Base-by-base conservation (phyloP, 1,140 invertebrate species). In the Drosophila ogumai region DNA sequence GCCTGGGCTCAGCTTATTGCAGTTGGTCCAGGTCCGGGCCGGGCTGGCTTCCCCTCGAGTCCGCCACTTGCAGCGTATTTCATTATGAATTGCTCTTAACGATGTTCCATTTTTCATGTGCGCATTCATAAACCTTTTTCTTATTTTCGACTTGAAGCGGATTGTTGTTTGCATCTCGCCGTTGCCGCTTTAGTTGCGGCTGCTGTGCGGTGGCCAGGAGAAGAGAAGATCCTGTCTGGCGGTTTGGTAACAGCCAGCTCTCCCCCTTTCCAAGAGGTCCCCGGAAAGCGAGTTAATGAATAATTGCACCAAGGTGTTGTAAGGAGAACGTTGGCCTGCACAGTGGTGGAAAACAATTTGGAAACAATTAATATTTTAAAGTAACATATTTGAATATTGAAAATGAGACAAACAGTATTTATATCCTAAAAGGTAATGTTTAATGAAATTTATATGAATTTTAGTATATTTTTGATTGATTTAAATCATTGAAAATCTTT, bases 61-160 rank as follows among this genome's bases (percentile, higher is more conserved):
- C 44, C 55, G 46, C 55, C 46, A 41, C 49, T 50, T 59, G 58
- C 64, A 67, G 72, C 78, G 74, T 91, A 91, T 91, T 91, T 91
- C 82, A 91, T 91, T 91, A 90, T 91, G 82, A 91, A 91, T 91
- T 91, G 90, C 90, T 80, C 90, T 91, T 91, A 91, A 91, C 90
- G 90, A 91, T 91, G 75, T 80, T 91, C 76, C 90, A 91, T 91
- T 90, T 91, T 87, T 91, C 90, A 91, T 91, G 71, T 82, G 79
- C 80, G 90, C 90, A 85, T 91, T 91, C 90, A 91, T 91, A 91
- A 87, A 87, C 65, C 71, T 75, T 87, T 85, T 80, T 78, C 76
- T 77, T 67, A 82, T 91, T 82, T 81, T 76, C 69, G 67, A 88
- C 72, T 77, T 43, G 60, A 32, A 79, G 63, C 75, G 75, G 65